These are phyloP conservation scores for Hypercompe scribonia DNA, from an alignment of 2,888 invertebrate genomes.

Conservation along the genomic window DNA sequence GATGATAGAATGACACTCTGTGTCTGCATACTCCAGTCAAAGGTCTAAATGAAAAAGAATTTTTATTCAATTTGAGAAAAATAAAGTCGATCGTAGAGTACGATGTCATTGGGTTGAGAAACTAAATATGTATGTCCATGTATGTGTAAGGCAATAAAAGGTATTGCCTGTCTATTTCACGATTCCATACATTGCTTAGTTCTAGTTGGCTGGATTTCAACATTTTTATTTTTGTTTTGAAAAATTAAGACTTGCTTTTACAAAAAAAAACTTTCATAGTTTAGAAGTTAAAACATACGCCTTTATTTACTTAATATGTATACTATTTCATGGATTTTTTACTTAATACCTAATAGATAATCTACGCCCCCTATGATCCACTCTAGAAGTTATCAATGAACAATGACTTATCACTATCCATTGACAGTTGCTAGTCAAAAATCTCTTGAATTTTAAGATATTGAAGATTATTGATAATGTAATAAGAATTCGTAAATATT, in stretches of 20 bases:
- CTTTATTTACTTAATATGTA: background rate
- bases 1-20: conserved; percentile 84
- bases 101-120: background rate
- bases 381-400: background rate
- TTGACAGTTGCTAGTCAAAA: background rate
- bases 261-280: background rate
- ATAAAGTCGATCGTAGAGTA: background rate
- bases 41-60: conserved; percentile 31
- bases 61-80: background rate
- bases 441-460: background rate
- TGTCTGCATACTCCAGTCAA: conserved; percentile 85
- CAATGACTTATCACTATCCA: background rate
- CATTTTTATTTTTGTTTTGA: background rate
- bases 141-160: no score
- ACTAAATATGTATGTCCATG: background rate
- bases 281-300: no score
- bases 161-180: no score
- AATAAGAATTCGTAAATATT: no score
- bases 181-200: no score
- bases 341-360: background rate
- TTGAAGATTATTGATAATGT: background rate
- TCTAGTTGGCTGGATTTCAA: background rate
- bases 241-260: background rate
- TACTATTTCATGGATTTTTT: no score
- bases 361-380: background rate